Conservation (phyloP, 2,797 vertebrate genomes). For the Acrossocheilus wenchowensis region DNA sequence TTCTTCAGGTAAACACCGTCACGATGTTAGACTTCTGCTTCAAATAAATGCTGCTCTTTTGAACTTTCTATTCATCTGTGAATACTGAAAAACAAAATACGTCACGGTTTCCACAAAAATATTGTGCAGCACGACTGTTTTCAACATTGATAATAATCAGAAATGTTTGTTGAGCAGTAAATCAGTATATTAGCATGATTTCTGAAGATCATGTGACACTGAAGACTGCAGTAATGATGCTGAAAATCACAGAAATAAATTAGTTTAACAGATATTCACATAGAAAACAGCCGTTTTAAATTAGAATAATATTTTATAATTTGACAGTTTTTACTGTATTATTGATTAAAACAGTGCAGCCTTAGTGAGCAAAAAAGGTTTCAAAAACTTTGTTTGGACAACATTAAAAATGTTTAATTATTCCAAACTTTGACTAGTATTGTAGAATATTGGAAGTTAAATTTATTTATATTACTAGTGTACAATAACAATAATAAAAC, state of each 20-base stretch:
- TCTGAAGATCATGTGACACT: neutral
- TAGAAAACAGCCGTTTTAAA: neutral
- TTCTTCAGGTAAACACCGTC: slow-evolving; percentile 89
- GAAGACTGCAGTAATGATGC: neutral
- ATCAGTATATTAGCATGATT: neutral
- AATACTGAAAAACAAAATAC: neutral
- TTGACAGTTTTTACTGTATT: neutral
- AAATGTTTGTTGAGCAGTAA: neutral
- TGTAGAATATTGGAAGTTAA: neutral
- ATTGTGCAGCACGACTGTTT: neutral
- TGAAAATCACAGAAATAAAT: neutral
- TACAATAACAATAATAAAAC: neutral
- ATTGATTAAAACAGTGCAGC: neutral
- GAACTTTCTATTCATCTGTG: neutral
- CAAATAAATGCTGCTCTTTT: neutral
- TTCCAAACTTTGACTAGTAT: neutral
- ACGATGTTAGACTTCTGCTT: too few species aligned
- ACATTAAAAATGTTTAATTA: neutral
- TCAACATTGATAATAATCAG: neutral
- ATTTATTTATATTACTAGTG: neutral
- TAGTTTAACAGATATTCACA: neutral
- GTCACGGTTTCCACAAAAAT: neutral
- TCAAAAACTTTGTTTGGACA: neutral
- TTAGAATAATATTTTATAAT: neutral
- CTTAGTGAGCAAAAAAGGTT: neutral